A percentile compares a stretch with the other conserved stretches of the same genome.
phyloP scores from a whole-genome alignment of 2,113 vertebrate genomes.

The Carassius carassius region DNA sequence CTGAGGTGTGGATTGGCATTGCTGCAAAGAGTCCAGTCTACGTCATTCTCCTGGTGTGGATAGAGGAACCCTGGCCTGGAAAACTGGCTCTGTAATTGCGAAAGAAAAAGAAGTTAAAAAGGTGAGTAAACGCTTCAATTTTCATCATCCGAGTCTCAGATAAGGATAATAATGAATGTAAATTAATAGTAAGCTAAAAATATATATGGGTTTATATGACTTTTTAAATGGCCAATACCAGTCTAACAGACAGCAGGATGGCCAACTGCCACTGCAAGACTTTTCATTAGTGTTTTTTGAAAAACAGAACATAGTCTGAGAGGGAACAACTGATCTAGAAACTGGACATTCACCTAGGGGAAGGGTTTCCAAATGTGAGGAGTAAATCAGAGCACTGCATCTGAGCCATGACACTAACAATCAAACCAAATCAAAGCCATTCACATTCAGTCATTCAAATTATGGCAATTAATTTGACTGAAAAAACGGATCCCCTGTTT shows the following conservation, averaged over 20 bases:
- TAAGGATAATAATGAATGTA: not conserved
- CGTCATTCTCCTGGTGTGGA: slow-evolving; percentile 42
- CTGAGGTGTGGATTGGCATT: slow-evolving; percentile 38
- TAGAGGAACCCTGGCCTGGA: slow-evolving; percentile 53
- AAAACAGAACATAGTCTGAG: too few species aligned
- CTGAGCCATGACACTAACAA: not conserved
- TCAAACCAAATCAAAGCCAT: not conserved
- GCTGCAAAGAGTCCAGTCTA: slow-evolving; percentile 44
- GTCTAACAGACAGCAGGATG: too few species aligned
- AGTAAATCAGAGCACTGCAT: not conserved
- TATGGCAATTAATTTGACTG: not conserved
- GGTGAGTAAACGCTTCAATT: not conserved
- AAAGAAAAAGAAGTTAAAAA: not conserved
- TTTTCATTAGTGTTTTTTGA: too few species aligned
- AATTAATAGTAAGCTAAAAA: too few species aligned
- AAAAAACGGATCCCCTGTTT: not conserved
- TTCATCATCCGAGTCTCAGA: not conserved
- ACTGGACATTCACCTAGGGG: not conserved
- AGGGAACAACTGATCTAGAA: not conserved
- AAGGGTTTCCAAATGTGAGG: not conserved
- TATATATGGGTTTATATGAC: too few species aligned
- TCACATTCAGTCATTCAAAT: not conserved
- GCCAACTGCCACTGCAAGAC: too few species aligned
- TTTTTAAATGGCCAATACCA: too few species aligned
- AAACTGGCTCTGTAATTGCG: slow-evolving; percentile 41